Evolutionary conservation across 2,888 invertebrate genomes (phyloP).

Genomic region (Chalcis sispes): DNA sequence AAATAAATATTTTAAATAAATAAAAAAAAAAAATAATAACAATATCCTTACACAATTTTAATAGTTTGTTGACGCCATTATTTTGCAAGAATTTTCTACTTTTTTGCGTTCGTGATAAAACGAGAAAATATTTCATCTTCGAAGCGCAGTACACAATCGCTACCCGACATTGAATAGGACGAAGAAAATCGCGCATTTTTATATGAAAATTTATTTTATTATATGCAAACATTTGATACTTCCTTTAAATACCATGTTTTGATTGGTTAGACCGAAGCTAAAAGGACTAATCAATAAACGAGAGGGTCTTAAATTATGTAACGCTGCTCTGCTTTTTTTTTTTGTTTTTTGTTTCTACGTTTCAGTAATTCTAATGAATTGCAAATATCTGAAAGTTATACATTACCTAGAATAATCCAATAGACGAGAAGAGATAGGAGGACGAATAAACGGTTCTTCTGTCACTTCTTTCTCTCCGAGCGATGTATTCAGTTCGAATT

Average conservation of each 20-base stretch:
- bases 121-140: conserved; percentile 23
- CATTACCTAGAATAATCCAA: too few species aligned
- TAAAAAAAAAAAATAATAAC: conserved; percentile 14
- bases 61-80: conserved; percentile 18
- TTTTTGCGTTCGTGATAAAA: conserved; percentile 2
- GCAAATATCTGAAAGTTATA: conserved; percentile 29
- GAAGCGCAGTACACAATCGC: conserved; percentile 15
- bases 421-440: too few species aligned
- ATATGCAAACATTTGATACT: too few species aligned
- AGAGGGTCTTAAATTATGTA: too few species aligned
- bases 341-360: not conserved
- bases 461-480: too few species aligned
- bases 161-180: not conserved
- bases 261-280: not conserved
- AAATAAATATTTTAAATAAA: not conserved
- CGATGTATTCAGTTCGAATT: not conserved
- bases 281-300: not conserved
- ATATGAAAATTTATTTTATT: too few species aligned
- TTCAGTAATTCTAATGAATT: conserved; percentile 34
- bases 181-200: too few species aligned
- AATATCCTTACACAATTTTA: conserved; percentile 35
- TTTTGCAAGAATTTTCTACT: conserved; percentile 34
- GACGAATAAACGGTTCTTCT: not conserved
- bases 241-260: not conserved
- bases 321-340: too few species aligned